These are phyloP conservation scores for Cricetomys ansorgei DNA, from an alignment of 2,113 vertebrate genomes.

Conservation along the genomic window DNA sequence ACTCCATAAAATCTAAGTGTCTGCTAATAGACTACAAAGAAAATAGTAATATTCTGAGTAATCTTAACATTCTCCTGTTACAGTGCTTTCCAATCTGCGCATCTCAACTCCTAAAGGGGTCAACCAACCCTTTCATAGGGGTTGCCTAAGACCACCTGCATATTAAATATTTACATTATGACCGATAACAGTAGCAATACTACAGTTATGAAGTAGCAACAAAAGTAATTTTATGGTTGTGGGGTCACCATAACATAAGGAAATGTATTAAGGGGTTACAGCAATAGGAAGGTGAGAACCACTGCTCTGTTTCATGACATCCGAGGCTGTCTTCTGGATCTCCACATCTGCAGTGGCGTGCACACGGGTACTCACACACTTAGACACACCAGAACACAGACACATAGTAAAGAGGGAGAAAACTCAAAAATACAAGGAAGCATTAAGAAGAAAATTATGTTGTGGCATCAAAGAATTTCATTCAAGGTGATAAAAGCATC, in stretches of 20 bases:
- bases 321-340: not conserved
- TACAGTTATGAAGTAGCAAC: too few relatives aligned
- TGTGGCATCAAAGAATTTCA: constrained; percentile 44
- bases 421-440: constrained; percentile 39
- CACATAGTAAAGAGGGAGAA: not conserved
- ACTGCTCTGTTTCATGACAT: not conserved
- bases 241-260: too few relatives aligned
- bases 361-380: not conserved
- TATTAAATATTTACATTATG: too few relatives aligned
- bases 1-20: constrained; percentile 35
- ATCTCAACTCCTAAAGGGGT: too few relatives aligned
- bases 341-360: not conserved
- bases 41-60: constrained; percentile 29
- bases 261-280: too few relatives aligned
- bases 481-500: not conserved
- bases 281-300: too few relatives aligned
- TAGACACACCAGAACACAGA: not conserved
- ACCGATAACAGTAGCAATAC: too few relatives aligned
- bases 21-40: not conserved
- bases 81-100: too few relatives aligned
- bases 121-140: too few relatives aligned
- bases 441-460: constrained; percentile 6
- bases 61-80: not conserved
- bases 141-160: too few relatives aligned
- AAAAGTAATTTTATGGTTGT: too few relatives aligned